phyloP scores from a whole-genome alignment of 2,888 invertebrate genomes.

The Nebria brevicollis region DNA sequence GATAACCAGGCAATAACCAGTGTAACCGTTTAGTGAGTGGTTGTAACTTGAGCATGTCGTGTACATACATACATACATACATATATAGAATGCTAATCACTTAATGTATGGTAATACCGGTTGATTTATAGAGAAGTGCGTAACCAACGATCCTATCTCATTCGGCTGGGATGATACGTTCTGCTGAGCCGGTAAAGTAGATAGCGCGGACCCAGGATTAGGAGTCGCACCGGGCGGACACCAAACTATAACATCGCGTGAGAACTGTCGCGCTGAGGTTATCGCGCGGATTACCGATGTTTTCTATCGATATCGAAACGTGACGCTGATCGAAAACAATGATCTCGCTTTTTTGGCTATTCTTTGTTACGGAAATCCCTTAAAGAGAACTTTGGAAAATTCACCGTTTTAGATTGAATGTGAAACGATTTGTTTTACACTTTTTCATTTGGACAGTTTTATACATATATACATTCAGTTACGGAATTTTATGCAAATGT shows the following conservation, averaged over 20 bases:
- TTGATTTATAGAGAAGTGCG: constrained; percentile 49
- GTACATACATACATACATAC: constrained; percentile 8
- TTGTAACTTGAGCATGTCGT: constrained; percentile 2
- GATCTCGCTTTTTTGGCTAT: background rate
- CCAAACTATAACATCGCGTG: constrained; percentile 13
- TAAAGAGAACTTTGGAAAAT: background rate
- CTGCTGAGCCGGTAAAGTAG: constrained; percentile 22
- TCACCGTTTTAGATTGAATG: background rate
- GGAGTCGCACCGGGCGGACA: background rate
- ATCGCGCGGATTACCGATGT: constrained; percentile 7
- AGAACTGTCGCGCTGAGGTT: constrained; percentile 19
- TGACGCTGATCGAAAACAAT: constrained; percentile 11
- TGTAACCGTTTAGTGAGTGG: constrained; percentile 12
- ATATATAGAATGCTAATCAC: constrained; percentile 40
- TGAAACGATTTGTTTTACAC: background rate
- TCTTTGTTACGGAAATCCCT: background rate
- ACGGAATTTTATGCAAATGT: too few species aligned
- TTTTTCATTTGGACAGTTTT: background rate
- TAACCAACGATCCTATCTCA: background rate
- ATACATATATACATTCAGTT: too few species aligned
- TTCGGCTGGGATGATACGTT: constrained; percentile 17
- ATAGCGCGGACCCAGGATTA: constrained; percentile 19
- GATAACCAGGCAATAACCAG: background rate
- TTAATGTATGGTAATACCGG: constrained; percentile 52
- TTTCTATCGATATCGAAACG: constrained; percentile 18